phyloP scores from a whole-genome alignment of 1,140 invertebrate genomes.

The Conopomorpha cramerella region DNA sequence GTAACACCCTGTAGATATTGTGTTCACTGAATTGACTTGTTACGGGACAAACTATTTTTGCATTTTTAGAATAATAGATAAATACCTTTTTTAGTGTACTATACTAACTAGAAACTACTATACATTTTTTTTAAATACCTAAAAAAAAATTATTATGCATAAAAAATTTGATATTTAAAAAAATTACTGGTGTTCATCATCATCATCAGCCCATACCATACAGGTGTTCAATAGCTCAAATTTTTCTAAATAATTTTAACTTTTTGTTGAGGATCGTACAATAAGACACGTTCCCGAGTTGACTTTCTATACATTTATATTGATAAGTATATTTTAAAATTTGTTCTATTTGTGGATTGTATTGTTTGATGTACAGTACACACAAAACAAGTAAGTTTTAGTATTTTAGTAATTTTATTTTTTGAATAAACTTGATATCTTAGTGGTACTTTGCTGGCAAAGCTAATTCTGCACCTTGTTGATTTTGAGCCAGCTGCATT shows the following conservation, averaged over 20 bases:
- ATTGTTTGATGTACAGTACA: too few species aligned
- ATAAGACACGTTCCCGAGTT: slow-evolving; percentile 1
- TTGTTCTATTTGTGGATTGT: neutral
- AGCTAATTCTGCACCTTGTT: slow-evolving; percentile 1
- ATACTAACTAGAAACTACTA: too few species aligned
- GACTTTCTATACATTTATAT: neutral
- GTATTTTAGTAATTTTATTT: neutral
- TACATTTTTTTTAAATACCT: too few species aligned
- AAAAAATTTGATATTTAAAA: too few species aligned
- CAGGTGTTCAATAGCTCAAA: neutral
- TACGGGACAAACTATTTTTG: too few species aligned
- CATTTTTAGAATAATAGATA: too few species aligned
- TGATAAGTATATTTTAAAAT: slow-evolving; percentile 1
- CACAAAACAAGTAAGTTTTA: too few species aligned
- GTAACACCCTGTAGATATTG: too few species aligned
- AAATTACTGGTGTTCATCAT: neutral
- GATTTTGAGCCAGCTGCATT: slow-evolving; percentile 2
- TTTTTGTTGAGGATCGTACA: slow-evolving; percentile 1
- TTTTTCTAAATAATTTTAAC: neutral
- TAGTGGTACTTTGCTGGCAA: too few species aligned
- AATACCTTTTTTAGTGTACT: too few species aligned
- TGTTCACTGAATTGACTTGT: too few species aligned
- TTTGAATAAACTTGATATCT: neutral
- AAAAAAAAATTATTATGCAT: too few species aligned
- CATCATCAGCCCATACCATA: neutral